phyloP scores from a whole-genome alignment of 2,797 vertebrate species.

The Eleutherodactylus coqui region DNA sequence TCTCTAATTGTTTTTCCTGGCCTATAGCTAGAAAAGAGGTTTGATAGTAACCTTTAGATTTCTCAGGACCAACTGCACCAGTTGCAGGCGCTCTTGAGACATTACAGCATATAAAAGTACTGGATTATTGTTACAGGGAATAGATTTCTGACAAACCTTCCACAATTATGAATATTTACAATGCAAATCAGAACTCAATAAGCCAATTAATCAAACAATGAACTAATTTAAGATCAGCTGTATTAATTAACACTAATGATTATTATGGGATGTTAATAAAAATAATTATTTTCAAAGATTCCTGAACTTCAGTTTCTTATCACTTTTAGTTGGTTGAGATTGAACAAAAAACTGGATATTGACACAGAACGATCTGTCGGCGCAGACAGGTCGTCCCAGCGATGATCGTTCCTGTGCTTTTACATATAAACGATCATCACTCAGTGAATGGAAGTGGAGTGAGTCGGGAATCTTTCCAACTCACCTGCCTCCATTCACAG shows the following conservation, averaged over 20 bases:
- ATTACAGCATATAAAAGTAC: neutral
- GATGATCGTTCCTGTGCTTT: no score
- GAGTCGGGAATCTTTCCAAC: no score
- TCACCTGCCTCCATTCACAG: no score
- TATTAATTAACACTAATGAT: neutral
- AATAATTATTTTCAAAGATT: slow-evolving; percentile 12
- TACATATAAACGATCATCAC: no score
- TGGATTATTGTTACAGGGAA: slow-evolving; percentile 14
- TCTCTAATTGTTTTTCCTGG: neutral
- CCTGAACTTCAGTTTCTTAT: neutral
- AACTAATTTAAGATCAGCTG: neutral
- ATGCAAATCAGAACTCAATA: neutral
- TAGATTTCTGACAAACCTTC: neutral
- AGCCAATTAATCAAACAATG: neutral
- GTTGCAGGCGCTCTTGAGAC: neutral
- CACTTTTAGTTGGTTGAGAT: neutral
- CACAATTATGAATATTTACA: neutral
- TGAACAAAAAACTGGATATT: neutral
- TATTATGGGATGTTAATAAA: slow-evolving; percentile 27
- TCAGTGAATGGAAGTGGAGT: no score
- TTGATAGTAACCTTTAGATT: neutral
- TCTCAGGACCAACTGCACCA: neutral
- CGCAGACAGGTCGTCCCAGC: no score
- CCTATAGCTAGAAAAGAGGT: neutral
- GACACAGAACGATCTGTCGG: no score